Conservation (phyloP, 2,888 invertebrate genomes). For the Augiades crinisus region DNA sequence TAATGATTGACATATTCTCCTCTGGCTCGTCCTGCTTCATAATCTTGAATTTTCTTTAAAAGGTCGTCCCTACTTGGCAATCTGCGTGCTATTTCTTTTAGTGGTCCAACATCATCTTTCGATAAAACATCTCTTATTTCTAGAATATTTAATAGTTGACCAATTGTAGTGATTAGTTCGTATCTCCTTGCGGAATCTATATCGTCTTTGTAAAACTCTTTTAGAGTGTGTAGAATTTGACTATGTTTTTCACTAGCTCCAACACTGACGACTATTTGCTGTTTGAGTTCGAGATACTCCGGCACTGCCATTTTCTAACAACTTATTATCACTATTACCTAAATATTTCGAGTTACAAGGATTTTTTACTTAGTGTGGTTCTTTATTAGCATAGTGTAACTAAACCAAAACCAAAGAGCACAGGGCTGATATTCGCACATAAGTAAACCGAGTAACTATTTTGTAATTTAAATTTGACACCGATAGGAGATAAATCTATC, state of each 20-base stretch:
- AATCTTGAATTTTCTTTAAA: constrained; percentile 46
- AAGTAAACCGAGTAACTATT: no score
- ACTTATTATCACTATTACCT: background rate
- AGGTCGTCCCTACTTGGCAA: constrained; percentile 45
- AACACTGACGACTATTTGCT: constrained; percentile 48
- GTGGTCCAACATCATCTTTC: constrained; percentile 55
- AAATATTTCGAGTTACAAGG: no score
- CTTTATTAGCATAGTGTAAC: no score
- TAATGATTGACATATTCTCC: constrained; percentile 45
- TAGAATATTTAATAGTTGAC: constrained; percentile 55
- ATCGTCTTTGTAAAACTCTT: constrained; percentile 53
- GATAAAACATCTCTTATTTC: constrained; percentile 62
- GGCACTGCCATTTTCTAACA: constrained; percentile 53
- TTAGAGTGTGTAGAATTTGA: constrained; percentile 49
- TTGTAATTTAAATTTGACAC: no score
- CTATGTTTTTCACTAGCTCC: constrained; percentile 49
- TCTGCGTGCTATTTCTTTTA: constrained; percentile 54
- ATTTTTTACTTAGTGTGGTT: no score
- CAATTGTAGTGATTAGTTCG: constrained; percentile 56
- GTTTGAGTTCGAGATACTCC: constrained; percentile 53
- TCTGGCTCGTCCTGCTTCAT: constrained; percentile 45
- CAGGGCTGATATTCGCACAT: no score
- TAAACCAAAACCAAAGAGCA: no score
- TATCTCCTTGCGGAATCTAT: constrained; percentile 65
- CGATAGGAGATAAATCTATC: no score